These are phyloP conservation scores for Apostichopus japonicus DNA, from an alignment of 35 echinoderm and acorn worm genomes.

Conservation along the genomic window DNA sequence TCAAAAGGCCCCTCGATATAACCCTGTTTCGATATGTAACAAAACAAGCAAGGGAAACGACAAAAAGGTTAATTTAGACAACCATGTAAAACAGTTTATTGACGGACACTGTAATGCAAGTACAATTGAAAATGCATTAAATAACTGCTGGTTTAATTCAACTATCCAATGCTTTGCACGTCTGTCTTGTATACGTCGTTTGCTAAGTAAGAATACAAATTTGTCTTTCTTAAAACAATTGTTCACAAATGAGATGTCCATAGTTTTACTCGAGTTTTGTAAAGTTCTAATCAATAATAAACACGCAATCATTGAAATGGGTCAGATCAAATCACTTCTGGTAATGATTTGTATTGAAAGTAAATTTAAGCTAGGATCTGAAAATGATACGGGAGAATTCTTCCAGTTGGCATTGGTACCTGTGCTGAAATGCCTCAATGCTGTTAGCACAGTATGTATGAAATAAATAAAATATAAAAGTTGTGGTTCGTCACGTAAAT, in stretches of 20 bases:
- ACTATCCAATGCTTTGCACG: neutral
- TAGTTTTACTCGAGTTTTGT: neutral
- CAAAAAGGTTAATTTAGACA: neutral
- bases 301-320: neutral
- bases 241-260: neutral
- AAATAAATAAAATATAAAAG: neutral
- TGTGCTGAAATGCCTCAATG: neutral
- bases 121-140: neutral
- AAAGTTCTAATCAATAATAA: neutral
- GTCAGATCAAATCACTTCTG: neutral
- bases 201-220: neutral
- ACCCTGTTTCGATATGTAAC: neutral
- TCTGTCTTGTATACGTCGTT: neutral
- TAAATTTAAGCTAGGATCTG: neutral
- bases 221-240: neutral
- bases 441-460: neutral
- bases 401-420: neutral
- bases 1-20: neutral
- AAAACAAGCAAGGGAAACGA: neutral
- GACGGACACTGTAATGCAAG: neutral
- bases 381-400: neutral
- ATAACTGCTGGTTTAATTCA: constrained; percentile 25
- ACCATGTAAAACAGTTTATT: too few species aligned
- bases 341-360: neutral
- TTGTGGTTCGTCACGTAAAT: neutral